Percentiles rank a stretch among this genome's conserved stretches.
These are phyloP conservation scores for Doris montereyensis DNA, from an alignment of 2,888 invertebrate genomes.

Conservation along the genomic window DNA sequence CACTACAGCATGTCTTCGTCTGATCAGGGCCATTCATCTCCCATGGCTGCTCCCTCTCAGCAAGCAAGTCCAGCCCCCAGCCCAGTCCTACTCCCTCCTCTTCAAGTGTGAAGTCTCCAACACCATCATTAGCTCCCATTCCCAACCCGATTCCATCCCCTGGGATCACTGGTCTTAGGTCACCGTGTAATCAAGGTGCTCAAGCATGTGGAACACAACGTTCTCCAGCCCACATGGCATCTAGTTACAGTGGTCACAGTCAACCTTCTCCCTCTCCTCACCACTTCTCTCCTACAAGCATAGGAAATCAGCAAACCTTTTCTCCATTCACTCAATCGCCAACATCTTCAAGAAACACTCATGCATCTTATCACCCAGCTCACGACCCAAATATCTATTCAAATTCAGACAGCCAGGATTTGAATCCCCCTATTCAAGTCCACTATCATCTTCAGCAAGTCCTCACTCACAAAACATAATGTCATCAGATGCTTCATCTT, in stretches of 20 bases:
- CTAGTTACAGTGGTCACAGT: conserved; percentile 36
- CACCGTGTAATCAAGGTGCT: conserved; percentile 48
- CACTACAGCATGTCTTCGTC: conserved; percentile 48
- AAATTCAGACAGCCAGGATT: conserved; percentile 12
- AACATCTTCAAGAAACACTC: conserved; percentile 37
- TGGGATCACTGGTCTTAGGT: conserved; percentile 51
- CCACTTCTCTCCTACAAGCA: conserved; percentile 45
- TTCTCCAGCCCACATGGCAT: conserved; percentile 50
- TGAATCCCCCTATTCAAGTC: conserved; percentile 27
- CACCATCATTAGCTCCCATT: conserved; percentile 33
- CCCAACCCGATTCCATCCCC: conserved; percentile 48
- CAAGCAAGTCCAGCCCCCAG: conserved; percentile 51
- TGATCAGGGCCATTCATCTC: conserved; percentile 22
- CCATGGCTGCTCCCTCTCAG: conserved; percentile 58
- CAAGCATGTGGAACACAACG: conserved; percentile 50
- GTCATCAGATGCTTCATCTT: conserved; percentile 8
- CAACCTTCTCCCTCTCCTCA: conserved; percentile 39
- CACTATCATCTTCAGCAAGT: conserved; percentile 28
- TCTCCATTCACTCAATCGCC: conserved; percentile 39
- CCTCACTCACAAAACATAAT: conserved; percentile 21
- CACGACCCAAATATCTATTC: conserved; percentile 22
- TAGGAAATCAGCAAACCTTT: conserved; percentile 49
- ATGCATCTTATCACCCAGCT: conserved; percentile 25
- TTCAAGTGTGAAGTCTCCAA: conserved; percentile 38
- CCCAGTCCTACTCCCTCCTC: conserved; percentile 62